Percentiles rank a stretch among this genome's conserved stretches.
phyloP scores from a whole-genome alignment of 2,113 vertebrate species.

The Mesocricetus auratus region DNA sequence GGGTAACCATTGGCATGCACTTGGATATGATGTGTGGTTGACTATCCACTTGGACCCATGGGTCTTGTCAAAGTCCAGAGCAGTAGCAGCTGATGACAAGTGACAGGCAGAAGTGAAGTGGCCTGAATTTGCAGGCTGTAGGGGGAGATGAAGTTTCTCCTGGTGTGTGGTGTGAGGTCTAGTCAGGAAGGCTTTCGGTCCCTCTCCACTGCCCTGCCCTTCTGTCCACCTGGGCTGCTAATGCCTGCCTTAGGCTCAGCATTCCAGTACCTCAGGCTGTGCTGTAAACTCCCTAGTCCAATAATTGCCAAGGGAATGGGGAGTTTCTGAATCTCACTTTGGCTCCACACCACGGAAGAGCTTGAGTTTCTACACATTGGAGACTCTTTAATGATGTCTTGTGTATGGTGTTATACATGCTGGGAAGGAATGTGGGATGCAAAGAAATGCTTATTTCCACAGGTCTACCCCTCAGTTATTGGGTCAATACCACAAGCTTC shows the following conservation, averaged over 20 bases:
- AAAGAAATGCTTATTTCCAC: fast-evolving
- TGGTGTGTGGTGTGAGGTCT: neutral
- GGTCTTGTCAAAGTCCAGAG: neutral
- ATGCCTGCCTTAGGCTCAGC: fast-evolving
- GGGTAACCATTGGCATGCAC: neutral
- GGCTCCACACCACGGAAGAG: neutral
- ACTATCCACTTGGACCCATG: neutral
- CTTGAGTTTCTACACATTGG: neutral
- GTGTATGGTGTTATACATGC: fast-evolving
- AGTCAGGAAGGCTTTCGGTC: neutral
- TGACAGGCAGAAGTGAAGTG: neutral
- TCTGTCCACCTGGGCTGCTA: fast-evolving
- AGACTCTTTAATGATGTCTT: neutral
- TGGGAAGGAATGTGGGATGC: neutral
- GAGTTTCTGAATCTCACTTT: neutral
- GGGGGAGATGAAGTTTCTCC: neutral
- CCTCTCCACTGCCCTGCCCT: neutral
- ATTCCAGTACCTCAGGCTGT: fast-evolving
- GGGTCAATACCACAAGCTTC: neutral
- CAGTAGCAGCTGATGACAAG: fast-evolving
- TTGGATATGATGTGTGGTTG: neutral
- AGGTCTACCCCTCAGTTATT: neutral
- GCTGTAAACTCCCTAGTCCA: neutral
- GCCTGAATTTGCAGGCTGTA: neutral
- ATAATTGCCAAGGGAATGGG: fast-evolving